Percentiles rank a stretch among this genome's conserved stretches.
Conservation (phyloP, 2,888 invertebrate genomes). For the Copidosoma aretas region DNA sequence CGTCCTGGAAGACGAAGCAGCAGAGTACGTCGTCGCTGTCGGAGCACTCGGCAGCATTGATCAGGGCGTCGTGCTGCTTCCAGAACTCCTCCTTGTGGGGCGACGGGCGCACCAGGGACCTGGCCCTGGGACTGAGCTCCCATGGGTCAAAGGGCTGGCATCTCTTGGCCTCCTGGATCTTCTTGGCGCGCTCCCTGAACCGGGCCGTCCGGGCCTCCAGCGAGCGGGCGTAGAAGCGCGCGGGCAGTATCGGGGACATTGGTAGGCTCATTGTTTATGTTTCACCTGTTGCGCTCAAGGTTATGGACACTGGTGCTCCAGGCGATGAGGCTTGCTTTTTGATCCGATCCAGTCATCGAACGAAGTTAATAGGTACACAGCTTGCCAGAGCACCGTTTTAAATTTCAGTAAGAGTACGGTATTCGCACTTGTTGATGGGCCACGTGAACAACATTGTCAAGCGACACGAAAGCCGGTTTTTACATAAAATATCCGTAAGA, state of each 20-base stretch:
- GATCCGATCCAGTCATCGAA: no score
- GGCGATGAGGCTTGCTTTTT: no score
- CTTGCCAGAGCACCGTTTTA: no score
- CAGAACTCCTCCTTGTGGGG: constrained; percentile 58
- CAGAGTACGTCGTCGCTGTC: constrained; percentile 52
- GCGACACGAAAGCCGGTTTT: no score
- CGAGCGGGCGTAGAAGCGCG: constrained; percentile 37
- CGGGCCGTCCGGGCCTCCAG: constrained; percentile 22
- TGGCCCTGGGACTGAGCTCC: constrained; percentile 24
- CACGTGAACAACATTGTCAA: no score
- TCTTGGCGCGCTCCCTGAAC: constrained; percentile 28
- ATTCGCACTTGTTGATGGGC: no score
- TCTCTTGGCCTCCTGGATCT: constrained; percentile 28
- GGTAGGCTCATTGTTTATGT: no score
- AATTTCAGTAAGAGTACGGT: no score
- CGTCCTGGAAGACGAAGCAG: constrained; percentile 61
- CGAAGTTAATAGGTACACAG: no score
- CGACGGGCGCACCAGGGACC: constrained; percentile 55
- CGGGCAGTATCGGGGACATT: constrained; percentile 13
- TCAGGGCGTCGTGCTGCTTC: constrained; percentile 60
- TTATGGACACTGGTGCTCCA: no score
- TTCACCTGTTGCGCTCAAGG: no score
- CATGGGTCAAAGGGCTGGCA: background rate
- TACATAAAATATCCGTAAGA: no score
- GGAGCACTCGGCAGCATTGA: constrained; percentile 46